phyloP scores from a whole-genome alignment of 2,797 vertebrate genomes.

The Lagodon rhomboides region DNA sequence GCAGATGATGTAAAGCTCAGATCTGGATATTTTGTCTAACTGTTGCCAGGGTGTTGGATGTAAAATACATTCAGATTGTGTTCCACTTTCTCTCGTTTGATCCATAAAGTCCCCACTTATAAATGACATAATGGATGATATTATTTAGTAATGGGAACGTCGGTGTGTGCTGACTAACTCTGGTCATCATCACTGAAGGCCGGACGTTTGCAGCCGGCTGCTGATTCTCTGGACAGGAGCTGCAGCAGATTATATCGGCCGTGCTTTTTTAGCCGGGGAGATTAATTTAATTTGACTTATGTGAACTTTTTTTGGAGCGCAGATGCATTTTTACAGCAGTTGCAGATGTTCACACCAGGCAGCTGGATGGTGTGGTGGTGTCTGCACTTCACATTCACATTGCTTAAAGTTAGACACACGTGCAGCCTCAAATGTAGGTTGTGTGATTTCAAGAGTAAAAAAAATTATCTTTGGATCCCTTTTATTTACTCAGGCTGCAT shows the following conservation, averaged over 20 bases:
- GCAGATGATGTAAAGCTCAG: conserved; percentile 57
- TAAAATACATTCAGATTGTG: conserved; percentile 28
- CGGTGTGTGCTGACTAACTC: conserved; percentile 28
- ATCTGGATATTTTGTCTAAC: conserved; percentile 53
- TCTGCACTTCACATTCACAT: not conserved
- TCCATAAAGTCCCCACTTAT: conserved; percentile 34
- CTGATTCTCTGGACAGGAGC: conserved; percentile 47
- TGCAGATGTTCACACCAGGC: conserved; percentile 36
- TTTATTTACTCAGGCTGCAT: not conserved
- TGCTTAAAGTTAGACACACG: no score
- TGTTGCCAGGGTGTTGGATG: conserved; percentile 57
- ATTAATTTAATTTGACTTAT: conserved; percentile 36
- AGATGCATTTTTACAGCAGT: conserved; percentile 12
- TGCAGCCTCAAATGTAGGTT: no score
- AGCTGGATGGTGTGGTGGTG: not conserved
- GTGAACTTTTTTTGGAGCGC: not conserved
- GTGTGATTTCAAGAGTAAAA: not conserved
- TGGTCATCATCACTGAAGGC: conserved; percentile 48
- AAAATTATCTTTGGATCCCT: not conserved
- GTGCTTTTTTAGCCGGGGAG: not conserved
- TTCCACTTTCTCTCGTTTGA: conserved; percentile 68
- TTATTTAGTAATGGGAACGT: conserved; percentile 59
- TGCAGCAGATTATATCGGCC: conserved; percentile 38
- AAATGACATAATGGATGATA: conserved; percentile 51
- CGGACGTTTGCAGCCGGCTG: conserved; percentile 21